Conservation (phyloP, 2,888 invertebrate genomes). For the Nymphalis polychloros region DNA sequence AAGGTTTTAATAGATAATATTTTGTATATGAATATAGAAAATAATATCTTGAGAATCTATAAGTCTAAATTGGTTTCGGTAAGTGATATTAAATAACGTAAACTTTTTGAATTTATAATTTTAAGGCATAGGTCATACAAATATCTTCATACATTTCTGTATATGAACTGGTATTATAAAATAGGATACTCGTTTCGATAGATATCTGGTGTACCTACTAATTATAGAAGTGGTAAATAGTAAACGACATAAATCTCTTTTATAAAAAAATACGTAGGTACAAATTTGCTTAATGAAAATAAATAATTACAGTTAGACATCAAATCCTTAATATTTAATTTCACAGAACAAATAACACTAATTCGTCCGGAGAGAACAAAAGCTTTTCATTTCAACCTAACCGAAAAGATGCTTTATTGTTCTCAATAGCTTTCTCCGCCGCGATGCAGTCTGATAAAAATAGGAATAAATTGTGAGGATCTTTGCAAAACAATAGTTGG, state of each 20-base stretch:
- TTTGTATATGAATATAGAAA: too few species aligned
- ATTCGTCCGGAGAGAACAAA: slow-evolving; percentile 55
- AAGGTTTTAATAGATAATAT: not conserved
- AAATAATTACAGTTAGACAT: slow-evolving; percentile 14
- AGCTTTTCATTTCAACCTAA: slow-evolving; percentile 60
- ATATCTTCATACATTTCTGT: too few species aligned
- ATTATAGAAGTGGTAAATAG: too few species aligned
- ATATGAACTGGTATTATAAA: too few species aligned
- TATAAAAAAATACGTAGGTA: not conserved
- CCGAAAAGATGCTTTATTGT: slow-evolving; percentile 68
- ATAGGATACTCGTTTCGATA: too few species aligned
- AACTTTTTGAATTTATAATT: too few species aligned
- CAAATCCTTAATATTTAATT: slow-evolving; percentile 33
- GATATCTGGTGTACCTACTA: too few species aligned
- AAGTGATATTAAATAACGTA: too few species aligned
- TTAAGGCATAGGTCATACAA: too few species aligned
- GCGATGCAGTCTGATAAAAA: slow-evolving; percentile 72
- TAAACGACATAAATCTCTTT: not conserved
- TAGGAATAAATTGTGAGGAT: slow-evolving; percentile 79
- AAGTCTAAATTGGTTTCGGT: too few species aligned
- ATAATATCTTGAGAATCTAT: too few species aligned
- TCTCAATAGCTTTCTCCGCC: slow-evolving; percentile 65
- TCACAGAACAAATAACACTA: slow-evolving; percentile 43
- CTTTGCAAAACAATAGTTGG: slow-evolving; percentile 82
- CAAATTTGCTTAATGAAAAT: not conserved